A percentile compares a stretch with the other conserved stretches of the same genome.
Conservation (phyloP, 2,113 vertebrate species). For the Psilopogon haemacephalus region DNA sequence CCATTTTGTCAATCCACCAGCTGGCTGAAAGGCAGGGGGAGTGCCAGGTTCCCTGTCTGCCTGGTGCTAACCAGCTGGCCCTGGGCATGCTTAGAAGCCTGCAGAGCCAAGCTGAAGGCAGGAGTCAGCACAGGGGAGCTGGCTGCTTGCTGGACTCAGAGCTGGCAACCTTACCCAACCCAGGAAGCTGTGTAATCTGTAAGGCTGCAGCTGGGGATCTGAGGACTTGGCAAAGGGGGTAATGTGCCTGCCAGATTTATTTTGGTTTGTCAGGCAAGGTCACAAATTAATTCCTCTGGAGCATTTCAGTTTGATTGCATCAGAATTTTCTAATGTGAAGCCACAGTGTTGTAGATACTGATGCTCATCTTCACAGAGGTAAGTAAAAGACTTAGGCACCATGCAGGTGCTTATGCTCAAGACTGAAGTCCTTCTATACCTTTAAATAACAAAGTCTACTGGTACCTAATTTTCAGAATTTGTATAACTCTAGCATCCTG, state of each 20-base stretch:
- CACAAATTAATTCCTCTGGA: conserved; percentile 48
- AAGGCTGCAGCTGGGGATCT: conserved; percentile 41
- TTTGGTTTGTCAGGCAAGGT: conserved; percentile 61
- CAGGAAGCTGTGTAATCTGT: background rate
- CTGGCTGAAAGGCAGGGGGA: conserved; percentile 14
- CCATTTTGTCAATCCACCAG: conserved; percentile 46
- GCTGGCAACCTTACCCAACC: background rate
- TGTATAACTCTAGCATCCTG: background rate
- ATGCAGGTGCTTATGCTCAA: background rate
- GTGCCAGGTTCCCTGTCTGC: conserved; percentile 54
- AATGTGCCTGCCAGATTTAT: conserved; percentile 46
- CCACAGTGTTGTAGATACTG: background rate
- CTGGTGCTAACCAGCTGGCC: conserved; percentile 65
- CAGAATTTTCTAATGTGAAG: background rate
- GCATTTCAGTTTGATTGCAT: conserved; percentile 21
- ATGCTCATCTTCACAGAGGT: background rate
- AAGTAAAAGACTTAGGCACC: background rate
- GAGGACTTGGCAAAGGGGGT: conserved; percentile 26
- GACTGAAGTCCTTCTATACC: background rate
- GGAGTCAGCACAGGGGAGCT: background rate
- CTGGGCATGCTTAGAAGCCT: background rate
- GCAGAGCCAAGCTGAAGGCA: conserved; percentile 39
- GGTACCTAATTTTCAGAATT: background rate
- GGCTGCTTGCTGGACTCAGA: background rate
- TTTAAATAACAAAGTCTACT: background rate